Evolutionary conservation across 2,888 invertebrate genomes (phyloP), one percentile per base, ranked within the genome.

Genomic region (Troglohyphantes excavatus): DNA sequence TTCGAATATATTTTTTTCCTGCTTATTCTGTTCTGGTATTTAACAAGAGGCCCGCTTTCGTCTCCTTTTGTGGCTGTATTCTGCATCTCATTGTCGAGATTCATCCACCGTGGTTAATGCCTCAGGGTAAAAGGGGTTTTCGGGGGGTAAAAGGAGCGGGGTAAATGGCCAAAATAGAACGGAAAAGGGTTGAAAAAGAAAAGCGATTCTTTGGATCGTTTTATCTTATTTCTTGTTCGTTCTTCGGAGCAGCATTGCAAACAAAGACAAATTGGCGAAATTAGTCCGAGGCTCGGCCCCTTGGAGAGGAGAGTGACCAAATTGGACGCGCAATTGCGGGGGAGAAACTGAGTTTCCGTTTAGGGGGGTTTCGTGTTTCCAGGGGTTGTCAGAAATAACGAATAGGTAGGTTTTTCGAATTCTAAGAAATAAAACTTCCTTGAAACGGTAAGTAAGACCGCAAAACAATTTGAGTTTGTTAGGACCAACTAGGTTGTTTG

Each of bases 101-200:
- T 67, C 85, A 85, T 53, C 68, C 68, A 78, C 85, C 72, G 43
- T 84, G 84, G 84, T 67, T 84, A 84, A 84, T 84, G 84, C 53
- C 68, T 68, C 46, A 46, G 53, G 27, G 53, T 39, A 13, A 13
- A 39, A 11, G 39, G 2, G 3, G 7, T 39, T 39, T n/a, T n/a
- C n/a, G n/a, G n/a, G n/a, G n/a, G n/a, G 39, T 39, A 39, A 39
- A 39, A 11, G 39, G 39, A 9, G 39, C 7, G 53, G 65, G 11
- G 29, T 72, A 84, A 75, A 73, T 73, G 84, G 53, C 33, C 21
- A 72, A 63, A 72, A 61, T 72, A 27, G 29, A 76, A 76, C 13
- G 27, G 26, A 19, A 23, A 26, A 39, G 17, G 59, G 19, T 23
- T 19, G 53, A 70, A 59, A 59, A 68, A 70, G 81, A 70, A 59